Conservation (phyloP, 2,888 invertebrate genomes). For the Drosophila atripex region DNA sequence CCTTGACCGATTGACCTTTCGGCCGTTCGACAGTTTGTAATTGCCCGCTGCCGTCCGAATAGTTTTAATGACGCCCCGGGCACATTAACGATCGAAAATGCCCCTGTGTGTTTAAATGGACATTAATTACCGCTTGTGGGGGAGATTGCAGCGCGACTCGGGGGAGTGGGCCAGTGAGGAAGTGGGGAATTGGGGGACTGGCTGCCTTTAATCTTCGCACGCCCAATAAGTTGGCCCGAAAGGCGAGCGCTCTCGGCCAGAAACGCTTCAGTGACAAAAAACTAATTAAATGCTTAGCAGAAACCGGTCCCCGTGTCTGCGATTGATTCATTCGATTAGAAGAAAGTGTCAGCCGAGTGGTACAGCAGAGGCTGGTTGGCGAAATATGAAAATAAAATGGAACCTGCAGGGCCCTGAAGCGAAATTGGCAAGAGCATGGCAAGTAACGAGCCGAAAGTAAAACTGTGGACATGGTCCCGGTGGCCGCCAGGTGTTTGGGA, state of each 20-base stretch:
- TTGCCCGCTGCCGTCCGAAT: slow-evolving; percentile 32
- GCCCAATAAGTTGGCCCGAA: slow-evolving; percentile 35
- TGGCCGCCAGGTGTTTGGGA: slow-evolving; percentile 65
- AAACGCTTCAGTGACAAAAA: slow-evolving; percentile 55
- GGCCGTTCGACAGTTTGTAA: slow-evolving; percentile 13
- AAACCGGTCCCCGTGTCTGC: background rate
- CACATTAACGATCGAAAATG: slow-evolving; percentile 29
- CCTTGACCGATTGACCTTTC: slow-evolving; percentile 24
- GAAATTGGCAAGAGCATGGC: slow-evolving; percentile 5
- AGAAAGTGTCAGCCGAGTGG: background rate
- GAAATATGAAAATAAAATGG: slow-evolving; percentile 8
- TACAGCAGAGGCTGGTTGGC: background rate
- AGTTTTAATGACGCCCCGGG: slow-evolving; percentile 44
- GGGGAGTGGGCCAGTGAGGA: background rate
- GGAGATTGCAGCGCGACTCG: no score
- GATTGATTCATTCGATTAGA: slow-evolving; percentile 1
- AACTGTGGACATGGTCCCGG: slow-evolving; percentile 44
- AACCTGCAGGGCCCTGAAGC: slow-evolving; percentile 17
- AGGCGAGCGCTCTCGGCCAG: background rate
- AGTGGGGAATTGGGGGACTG: slow-evolving; percentile 22
- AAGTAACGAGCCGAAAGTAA: slow-evolving; percentile 7
- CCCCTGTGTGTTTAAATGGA: slow-evolving; percentile 42
- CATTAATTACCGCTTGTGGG: slow-evolving; percentile 36
- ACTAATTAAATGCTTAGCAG: slow-evolving; percentile 33
- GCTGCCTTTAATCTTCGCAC: slow-evolving; percentile 49